These are phyloP conservation scores for Adoxophyes honmai DNA, from an alignment of 1,140 invertebrate species.

Conservation along the genomic window DNA sequence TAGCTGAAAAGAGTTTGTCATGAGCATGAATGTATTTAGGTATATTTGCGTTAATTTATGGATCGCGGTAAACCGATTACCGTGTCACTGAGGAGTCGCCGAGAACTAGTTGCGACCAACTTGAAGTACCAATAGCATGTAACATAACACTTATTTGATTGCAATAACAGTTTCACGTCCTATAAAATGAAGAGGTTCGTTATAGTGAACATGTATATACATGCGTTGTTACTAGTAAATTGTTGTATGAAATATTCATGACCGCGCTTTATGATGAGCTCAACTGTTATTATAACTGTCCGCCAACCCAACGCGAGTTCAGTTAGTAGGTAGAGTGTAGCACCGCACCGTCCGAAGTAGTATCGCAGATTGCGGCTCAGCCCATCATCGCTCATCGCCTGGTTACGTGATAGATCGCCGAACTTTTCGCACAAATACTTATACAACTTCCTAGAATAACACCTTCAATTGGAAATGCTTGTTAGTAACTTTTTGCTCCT, in stretches of 20 bases:
- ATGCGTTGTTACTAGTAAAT: constrained; percentile 24
- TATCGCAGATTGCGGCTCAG: not conserved
- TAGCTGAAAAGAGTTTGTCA: not conserved
- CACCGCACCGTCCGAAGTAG: not conserved
- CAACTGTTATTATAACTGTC: constrained; percentile 39
- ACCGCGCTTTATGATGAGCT: constrained; percentile 33
- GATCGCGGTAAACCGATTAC: constrained; percentile 4
- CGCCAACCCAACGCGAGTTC: constrained; percentile 15
- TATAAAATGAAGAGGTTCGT: not conserved
- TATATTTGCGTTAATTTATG: constrained; percentile 8
- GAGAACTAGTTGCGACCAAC: not conserved
- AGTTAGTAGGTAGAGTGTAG: constrained; percentile 6
- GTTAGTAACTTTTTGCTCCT: too few relatives aligned
- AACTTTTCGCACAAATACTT: too few relatives aligned
- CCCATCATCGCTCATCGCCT: too few relatives aligned
- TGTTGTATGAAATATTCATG: constrained; percentile 35
- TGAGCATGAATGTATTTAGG: not conserved
- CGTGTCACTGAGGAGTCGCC: not conserved
- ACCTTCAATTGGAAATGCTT: too few relatives aligned
- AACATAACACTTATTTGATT: not conserved
- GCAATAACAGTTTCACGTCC: not conserved
- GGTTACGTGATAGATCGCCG: too few relatives aligned
- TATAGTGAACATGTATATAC: not conserved
- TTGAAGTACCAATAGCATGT: not conserved
- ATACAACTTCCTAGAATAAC: too few relatives aligned